Evolutionary conservation across 2,113 vertebrate genomes (phyloP).

Genomic region (Macroglossus sobrinus): DNA sequence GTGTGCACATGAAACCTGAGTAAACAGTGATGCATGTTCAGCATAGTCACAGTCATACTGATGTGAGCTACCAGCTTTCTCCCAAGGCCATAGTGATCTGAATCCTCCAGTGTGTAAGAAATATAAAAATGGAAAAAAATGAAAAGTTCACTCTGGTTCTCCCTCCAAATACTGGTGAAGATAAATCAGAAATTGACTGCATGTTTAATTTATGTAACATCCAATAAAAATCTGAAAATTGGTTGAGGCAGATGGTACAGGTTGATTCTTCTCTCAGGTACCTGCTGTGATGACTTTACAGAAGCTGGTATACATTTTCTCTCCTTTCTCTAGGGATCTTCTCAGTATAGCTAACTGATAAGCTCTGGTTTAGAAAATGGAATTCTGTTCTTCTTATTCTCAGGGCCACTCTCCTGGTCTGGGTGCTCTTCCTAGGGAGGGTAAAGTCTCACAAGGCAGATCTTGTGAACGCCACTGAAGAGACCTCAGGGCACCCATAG

Average conservation of each 20-base stretch:
- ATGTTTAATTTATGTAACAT: neutral
- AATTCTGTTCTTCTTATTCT: slow-evolving; percentile 12
- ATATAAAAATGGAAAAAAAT: neutral
- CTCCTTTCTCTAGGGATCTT: neutral
- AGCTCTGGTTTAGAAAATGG: neutral
- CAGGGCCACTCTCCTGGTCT: neutral
- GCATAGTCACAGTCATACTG: neutral
- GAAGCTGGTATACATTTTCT: neutral
- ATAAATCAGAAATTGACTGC: neutral
- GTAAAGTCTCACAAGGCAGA: neutral
- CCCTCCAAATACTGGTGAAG: neutral
- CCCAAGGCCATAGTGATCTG: neutral
- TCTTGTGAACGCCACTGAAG: neutral
- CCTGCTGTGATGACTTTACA: neutral
- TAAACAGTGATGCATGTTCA: neutral
- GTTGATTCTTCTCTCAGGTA: neutral
- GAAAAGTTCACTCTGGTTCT: neutral
- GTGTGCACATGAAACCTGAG: neutral
- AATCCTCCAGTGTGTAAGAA: neutral
- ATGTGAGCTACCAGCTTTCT: neutral
- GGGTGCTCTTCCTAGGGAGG: neutral
- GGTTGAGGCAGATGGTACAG: neutral
- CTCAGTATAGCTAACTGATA: neutral
- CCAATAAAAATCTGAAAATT: neutral
- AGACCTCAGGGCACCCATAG: neutral